These are phyloP conservation scores for Prochilodus magdalenae DNA, from an alignment of 2,113 vertebrate genomes.

Conservation along the genomic window DNA sequence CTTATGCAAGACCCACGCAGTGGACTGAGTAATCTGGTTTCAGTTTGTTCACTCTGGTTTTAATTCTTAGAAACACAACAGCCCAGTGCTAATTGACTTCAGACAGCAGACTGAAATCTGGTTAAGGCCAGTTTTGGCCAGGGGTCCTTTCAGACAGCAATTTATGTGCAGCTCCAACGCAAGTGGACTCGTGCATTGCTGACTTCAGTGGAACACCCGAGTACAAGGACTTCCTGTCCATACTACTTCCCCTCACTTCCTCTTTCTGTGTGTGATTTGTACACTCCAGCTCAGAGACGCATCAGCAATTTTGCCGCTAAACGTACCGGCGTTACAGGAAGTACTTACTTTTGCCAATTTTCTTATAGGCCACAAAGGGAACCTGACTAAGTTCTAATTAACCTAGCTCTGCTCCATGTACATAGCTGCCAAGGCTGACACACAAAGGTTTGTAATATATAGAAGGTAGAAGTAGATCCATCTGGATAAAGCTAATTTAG, in stretches of 20 bases:
- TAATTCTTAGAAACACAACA: slow-evolving; percentile 2
- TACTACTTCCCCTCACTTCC: slow-evolving; percentile 54
- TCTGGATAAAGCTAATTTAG: too few relatives aligned
- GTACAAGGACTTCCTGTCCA: slow-evolving; percentile 66
- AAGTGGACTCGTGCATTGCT: slow-evolving; percentile 56
- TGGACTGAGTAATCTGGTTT: slow-evolving; percentile 29
- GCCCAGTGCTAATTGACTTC: slow-evolving; percentile 20
- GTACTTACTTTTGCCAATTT: neutral
- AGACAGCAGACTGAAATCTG: neutral
- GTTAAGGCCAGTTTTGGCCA: slow-evolving; percentile 7
- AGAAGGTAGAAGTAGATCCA: too few relatives aligned
- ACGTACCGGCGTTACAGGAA: neutral
- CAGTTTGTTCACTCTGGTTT: slow-evolving; percentile 14
- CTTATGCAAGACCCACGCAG: neutral
- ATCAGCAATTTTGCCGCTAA: neutral
- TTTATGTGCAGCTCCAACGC: neutral
- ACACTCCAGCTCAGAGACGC: neutral
- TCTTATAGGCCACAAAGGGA: neutral
- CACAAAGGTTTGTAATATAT: too few relatives aligned
- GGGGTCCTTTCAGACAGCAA: neutral
- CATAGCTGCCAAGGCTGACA: too few relatives aligned
- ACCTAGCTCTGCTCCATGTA: too few relatives aligned
- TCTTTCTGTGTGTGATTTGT: slow-evolving; percentile 44
- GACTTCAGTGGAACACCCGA: slow-evolving; percentile 66
- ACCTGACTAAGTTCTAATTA: too few relatives aligned